Conservation (phyloP, 2,888 invertebrate species). For the Agrochola circellaris region DNA sequence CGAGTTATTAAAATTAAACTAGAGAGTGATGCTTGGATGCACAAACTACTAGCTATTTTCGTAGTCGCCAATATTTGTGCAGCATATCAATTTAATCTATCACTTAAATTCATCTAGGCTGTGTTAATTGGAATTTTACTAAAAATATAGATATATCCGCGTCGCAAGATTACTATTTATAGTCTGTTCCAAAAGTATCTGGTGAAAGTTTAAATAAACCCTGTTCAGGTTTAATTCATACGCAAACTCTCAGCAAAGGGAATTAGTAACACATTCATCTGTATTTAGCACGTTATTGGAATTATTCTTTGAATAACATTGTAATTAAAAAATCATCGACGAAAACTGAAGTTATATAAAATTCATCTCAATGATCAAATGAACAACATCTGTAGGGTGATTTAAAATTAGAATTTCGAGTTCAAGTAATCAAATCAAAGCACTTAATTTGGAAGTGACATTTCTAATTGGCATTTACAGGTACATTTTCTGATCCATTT, state of each 20-base stretch:
- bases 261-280: background rate
- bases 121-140: background rate
- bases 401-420: too few relatives aligned
- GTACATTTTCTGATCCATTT: background rate
- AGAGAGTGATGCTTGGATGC: slow-evolving; percentile 29
- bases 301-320: background rate
- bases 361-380: too few relatives aligned
- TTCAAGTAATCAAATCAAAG: too few relatives aligned
- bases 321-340: too few relatives aligned
- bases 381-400: too few relatives aligned
- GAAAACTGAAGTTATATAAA: too few relatives aligned
- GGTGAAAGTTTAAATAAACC: background rate
- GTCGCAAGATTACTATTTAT: background rate
- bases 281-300: background rate
- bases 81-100: slow-evolving; percentile 8
- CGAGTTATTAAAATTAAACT: slow-evolving; percentile 53
- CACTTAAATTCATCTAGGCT: background rate
- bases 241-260: background rate
- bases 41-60: slow-evolving; percentile 43
- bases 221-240: background rate
- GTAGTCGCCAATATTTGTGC: background rate
- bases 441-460: background rate
- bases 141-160: background rate
- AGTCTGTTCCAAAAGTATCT: background rate
- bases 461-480: background rate